Evolutionary conservation across 2,113 vertebrate genomes (phyloP).

Genomic region (Raja brachyura): DNA sequence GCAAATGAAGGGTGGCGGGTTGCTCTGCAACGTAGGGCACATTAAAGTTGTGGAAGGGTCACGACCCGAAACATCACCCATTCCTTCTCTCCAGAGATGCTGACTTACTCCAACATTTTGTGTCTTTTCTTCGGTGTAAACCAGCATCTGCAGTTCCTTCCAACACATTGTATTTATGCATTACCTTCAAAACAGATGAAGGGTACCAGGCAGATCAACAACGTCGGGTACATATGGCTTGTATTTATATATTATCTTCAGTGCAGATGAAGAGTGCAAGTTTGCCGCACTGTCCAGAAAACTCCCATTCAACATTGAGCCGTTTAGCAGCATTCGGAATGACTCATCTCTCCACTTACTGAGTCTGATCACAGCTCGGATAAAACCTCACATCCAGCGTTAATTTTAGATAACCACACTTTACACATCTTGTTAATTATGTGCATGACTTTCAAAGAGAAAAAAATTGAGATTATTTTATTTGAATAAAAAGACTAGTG

Average conservation of each 20-base stretch:
- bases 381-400: background rate
- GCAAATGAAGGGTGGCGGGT: too few relatives aligned
- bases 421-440: background rate
- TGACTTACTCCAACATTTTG: too few relatives aligned
- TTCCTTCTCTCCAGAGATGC: too few relatives aligned
- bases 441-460: background rate
- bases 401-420: background rate
- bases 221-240: background rate
- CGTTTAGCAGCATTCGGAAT: background rate
- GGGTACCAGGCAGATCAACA: too few relatives aligned
- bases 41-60: too few relatives aligned
- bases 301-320: background rate
- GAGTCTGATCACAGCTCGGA: background rate
- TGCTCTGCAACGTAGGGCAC: too few relatives aligned
- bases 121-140: too few relatives aligned
- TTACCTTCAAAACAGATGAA: too few relatives aligned
- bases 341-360: background rate
- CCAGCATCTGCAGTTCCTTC: too few relatives aligned
- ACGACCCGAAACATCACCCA: too few relatives aligned
- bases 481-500: background rate
- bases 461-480: background rate
- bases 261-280: background rate
- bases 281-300: background rate
- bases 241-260: background rate
- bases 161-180: too few relatives aligned